Base-by-base conservation (phyloP, 1,140 invertebrate species). In the Stegodyphus mimosarum region DNA sequence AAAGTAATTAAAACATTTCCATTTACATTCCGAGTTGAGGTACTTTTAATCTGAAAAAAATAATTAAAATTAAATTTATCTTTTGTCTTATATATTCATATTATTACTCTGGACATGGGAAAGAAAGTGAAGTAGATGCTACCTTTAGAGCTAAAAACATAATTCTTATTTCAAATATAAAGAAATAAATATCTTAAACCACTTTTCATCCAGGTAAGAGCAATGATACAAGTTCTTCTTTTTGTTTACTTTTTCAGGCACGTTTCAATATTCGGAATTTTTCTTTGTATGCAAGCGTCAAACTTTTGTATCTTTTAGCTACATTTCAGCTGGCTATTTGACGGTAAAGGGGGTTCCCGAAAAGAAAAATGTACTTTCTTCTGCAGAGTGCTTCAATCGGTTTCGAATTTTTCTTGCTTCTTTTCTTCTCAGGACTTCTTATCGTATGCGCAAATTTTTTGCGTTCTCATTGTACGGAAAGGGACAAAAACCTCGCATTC, bases 301-400 rank as follows among this genome's bases (percentile, higher is more conserved):
- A 77, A 77, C 49, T 77, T 77, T 67, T 49, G 63, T 66, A 77
- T 77, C 75, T 51, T 51, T 77, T 77, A 67, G 50, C 48, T 77
- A 9, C 48, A 18, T 66, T 77, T 77, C 64, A 33, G 7, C 2
- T 52, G 5, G 60, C 60, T 77, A 51, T 67, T 75, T 67, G 63
- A 66, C 11, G 6, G 75, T n/a, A 52, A 66, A 77, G 18, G n/a
- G 75, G 11, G 11, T 69, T 15, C 11, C 11, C 11, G 33, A 33
- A 33, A 33, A 33, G 33, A 33, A 33, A 33, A 33, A 33, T 33
- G 1, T 69, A n/a, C 9, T 17, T 76, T 10, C 17, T 13, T 5
- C n/a, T 48, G 48, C 33, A 67, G 50, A 60, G 60, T 52, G 48
- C n/a, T 77, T 51, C 75, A 66, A 51, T 77, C 6, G 75, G 75